Evolutionary conservation across 2,797 vertebrate species (phyloP).

Genomic region (Enteromius fasciolatus): DNA sequence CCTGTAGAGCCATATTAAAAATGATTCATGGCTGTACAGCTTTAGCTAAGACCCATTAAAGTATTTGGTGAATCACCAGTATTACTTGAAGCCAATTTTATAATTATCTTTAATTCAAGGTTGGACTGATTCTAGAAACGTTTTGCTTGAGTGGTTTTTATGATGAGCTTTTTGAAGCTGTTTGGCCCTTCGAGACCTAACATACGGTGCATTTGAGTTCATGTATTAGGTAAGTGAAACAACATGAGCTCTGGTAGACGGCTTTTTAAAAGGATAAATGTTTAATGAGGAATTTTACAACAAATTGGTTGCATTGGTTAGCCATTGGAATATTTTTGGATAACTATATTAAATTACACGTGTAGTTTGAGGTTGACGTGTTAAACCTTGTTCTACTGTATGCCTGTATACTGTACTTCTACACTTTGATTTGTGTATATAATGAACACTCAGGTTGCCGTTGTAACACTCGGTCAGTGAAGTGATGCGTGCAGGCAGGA

Average conservation of each 20-base stretch:
- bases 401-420: neutral
- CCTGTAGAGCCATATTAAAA: constrained; percentile 26
- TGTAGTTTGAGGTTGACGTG: neutral
- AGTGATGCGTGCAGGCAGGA: too few species aligned
- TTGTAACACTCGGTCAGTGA: too few species aligned
- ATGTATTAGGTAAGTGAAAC: neutral
- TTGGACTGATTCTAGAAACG: constrained; percentile 33
- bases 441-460: neutral
- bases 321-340: neutral
- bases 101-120: constrained; percentile 54
- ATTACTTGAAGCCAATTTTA: constrained; percentile 51
- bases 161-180: constrained; percentile 48
- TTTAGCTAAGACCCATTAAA: constrained; percentile 39
- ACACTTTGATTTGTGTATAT: neutral
- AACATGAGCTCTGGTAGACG: neutral
- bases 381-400: neutral
- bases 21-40: constrained; percentile 41
- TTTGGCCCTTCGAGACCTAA: constrained; percentile 4
- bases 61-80: constrained; percentile 40
- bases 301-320: neutral
- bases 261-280: constrained; percentile 10
- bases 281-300: neutral
- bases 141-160: constrained; percentile 36
- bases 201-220: neutral
- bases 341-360: neutral